A percentile compares a stretch with the other conserved stretches of the same genome.
Evolutionary conservation across 2,888 invertebrate genomes (phyloP).

Genomic region (Papilio demoleus): DNA sequence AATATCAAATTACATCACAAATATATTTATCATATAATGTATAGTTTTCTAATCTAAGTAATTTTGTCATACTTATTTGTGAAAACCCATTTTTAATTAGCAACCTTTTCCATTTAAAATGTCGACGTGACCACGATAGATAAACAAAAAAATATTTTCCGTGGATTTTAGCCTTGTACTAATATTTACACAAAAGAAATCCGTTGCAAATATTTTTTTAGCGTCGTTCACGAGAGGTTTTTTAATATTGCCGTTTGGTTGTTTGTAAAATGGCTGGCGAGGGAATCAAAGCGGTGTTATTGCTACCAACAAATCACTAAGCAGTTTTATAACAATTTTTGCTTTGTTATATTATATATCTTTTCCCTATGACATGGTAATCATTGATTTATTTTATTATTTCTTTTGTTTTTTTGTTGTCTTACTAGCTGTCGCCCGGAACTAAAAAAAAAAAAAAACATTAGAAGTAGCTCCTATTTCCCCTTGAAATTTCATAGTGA

Average conservation of each 20-base stretch:
- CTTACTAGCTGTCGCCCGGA: too few relatives aligned
- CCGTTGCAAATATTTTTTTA: slow-evolving; percentile 22
- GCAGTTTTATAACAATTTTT: not conserved
- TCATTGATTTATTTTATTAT: not conserved
- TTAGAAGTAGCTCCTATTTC: too few relatives aligned
- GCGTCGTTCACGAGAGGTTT: slow-evolving; percentile 18
- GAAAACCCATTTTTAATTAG: slow-evolving; percentile 2
- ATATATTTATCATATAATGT: not conserved
- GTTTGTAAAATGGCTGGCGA: slow-evolving; percentile 31
- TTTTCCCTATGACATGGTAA: not conserved
- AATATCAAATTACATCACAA: not conserved
- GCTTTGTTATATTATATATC: not conserved
- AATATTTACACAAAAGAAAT: slow-evolving; percentile 26
- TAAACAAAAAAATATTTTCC: slow-evolving; percentile 5
- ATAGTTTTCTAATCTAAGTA: not conserved
- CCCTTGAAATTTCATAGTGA: too few relatives aligned
- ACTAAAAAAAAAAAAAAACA: too few relatives aligned
- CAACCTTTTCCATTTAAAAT: slow-evolving; percentile 14
- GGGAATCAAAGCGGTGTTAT: slow-evolving; percentile 28
- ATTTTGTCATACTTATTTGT: not conserved
- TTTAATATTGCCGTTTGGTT: slow-evolving; percentile 36
- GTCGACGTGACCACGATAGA: not conserved
- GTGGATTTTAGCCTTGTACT: not conserved
- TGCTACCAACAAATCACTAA: not conserved
- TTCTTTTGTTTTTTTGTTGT: not conserved